phyloP scores from a whole-genome alignment of 2,888 invertebrate species.

The Mimumesa dahlbomi region DNA sequence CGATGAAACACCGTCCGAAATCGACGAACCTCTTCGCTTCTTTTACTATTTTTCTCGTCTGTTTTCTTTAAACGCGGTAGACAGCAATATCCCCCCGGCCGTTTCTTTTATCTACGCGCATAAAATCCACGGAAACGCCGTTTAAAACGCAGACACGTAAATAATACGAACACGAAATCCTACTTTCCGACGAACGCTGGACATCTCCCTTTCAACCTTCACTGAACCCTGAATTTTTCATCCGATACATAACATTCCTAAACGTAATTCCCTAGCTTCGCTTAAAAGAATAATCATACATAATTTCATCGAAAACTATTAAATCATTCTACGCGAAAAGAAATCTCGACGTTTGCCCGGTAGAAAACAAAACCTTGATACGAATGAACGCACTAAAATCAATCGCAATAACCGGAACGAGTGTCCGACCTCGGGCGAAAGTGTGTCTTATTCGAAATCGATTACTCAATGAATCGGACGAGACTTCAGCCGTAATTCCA shows the following conservation, averaged over 20 bases:
- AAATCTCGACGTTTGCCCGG: no score
- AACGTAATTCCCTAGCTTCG: no score
- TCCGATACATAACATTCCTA: no score
- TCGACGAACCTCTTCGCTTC: neutral
- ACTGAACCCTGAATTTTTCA: no score
- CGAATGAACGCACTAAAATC: no score
- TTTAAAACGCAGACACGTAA: conserved; percentile 17
- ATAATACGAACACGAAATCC: neutral
- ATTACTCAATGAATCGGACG: conserved; percentile 33
- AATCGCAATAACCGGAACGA: conserved; percentile 25
- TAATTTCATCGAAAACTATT: no score
- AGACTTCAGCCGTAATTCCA: conserved; percentile 1
- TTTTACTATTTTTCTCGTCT: neutral
- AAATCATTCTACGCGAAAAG: no score
- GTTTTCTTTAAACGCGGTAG: no score
- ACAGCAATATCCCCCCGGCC: neutral
- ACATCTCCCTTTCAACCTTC: no score
- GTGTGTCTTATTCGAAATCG: conserved; percentile 32
- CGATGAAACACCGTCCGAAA: conserved; percentile 10
- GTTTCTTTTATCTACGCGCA: conserved; percentile 40
- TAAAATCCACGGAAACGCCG: conserved; percentile 35
- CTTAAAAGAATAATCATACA: no score
- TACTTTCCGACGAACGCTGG: conserved; percentile 6
- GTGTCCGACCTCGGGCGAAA: conserved; percentile 35
- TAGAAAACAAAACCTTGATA: no score